Base-by-base conservation (phyloP, 2,888 invertebrate species). In the Marronus borbonicus region DNA sequence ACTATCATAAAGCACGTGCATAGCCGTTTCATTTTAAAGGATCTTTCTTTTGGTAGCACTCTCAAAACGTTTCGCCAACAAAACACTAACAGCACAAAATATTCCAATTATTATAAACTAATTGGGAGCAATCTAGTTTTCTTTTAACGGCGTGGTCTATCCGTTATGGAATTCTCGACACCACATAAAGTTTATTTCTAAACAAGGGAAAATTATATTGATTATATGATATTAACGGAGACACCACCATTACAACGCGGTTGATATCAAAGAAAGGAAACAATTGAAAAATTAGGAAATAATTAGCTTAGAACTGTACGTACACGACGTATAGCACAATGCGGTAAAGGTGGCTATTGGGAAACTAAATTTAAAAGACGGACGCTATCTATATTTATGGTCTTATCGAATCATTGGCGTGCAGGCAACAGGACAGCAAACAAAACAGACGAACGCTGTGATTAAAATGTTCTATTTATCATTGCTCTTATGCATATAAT, bases 301-400 rank as follows among this genome's bases (percentile, higher is more conserved):
- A 24, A 72, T 44, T 28, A 72, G 31, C 60, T 72, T 72, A 20
- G 52, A 28, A 28, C 62, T 31, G 31, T 31, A 55, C 20, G 4
- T 55, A 69, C 52, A 69, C 44, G 44, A 70, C 20, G 28, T 36
- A 58, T 17, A 8, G n/a, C 31, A 31, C 52, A 72, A 72, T 72
- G 58, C 58, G 58, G 39, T 31, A 72, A 72, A 72, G 70, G 70
- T 72, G 70, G 58, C 70, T 55, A 72, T 72, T 39, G 39, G 39
- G 70, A 72, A 65, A 65, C 76, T 76, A 76, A 65, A 65, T 76
- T 76, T 76, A 65, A 76, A 65, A 76, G 66, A 58, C 52, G 62
- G 10, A 55, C 66, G 24, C 52, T 76, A 66, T 76, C 65, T 76
- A 70, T 76, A 68, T 76, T 76, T 76, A 68, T 58, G 55, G 66